A percentile compares a stretch with the other conserved stretches of the same genome.
Evolutionary conservation across 2,113 vertebrate species (phyloP).

Genomic region (human): DNA sequence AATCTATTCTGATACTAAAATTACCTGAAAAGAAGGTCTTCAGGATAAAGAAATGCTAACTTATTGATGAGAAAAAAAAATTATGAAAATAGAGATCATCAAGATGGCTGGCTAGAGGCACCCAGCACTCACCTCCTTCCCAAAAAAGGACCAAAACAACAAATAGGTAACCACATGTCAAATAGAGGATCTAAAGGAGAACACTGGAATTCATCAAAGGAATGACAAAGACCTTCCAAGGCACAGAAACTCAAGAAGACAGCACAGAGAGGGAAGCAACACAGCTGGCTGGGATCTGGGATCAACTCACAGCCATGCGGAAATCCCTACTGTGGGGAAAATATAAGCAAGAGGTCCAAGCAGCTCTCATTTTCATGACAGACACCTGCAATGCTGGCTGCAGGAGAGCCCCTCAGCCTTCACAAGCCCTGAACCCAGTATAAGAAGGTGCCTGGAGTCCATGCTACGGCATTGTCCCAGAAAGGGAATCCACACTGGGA

Average conservation of each 20-base stretch:
- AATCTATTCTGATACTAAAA: not conserved
- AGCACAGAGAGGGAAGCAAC: not conserved
- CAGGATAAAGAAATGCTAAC: not conserved
- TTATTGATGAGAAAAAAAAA: not conserved
- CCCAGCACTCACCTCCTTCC: not conserved
- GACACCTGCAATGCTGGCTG: not conserved
- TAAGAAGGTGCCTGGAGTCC: not conserved
- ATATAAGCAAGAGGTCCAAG: not conserved
- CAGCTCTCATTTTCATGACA: not conserved
- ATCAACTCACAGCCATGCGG: not conserved
- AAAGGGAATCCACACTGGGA: not conserved
- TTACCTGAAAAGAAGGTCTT: not conserved
- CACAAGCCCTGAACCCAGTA: not conserved
- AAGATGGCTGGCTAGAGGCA: not conserved
- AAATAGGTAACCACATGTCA: not conserved
- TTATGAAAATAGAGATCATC: not conserved
- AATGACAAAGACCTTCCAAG: not conserved
- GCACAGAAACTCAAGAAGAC: not conserved
- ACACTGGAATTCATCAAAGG: not conserved
- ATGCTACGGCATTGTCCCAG: not conserved
- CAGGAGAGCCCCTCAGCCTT: not conserved
- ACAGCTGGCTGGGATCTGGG: not conserved
- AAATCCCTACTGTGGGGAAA: not conserved
- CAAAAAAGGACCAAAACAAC: not conserved
- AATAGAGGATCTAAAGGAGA: not conserved